phyloP scores from a whole-genome alignment of 2,888 invertebrate genomes.

The Clitarchus hookeri region DNA sequence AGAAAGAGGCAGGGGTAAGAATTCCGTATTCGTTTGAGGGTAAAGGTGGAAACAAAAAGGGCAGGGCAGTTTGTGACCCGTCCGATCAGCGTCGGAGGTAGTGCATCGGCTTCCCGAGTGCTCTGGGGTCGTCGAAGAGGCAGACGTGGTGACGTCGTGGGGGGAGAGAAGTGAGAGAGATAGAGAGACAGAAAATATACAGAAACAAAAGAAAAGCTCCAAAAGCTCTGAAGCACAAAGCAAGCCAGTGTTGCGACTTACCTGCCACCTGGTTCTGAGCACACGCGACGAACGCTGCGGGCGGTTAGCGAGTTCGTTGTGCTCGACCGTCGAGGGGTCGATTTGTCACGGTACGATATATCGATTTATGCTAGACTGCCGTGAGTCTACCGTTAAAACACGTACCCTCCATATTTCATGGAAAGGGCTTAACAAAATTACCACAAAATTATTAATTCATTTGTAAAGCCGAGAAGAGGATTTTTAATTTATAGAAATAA shows the following conservation, averaged over 20 bases:
- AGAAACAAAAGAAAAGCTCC: slow-evolving; percentile 8
- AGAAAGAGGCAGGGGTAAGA: not conserved
- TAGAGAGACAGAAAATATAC: not conserved
- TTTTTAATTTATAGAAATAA: too few relatives aligned
- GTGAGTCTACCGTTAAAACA: not conserved
- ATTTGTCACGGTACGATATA: not conserved
- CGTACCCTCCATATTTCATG: not conserved
- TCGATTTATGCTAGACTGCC: not conserved
- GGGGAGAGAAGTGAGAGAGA: not conserved
- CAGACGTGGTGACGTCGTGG: not conserved
- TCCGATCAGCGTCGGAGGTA: not conserved
- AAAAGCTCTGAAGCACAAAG: slow-evolving; percentile 14
- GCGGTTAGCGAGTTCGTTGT: not conserved
- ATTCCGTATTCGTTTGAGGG: not conserved
- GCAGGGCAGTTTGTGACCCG: not conserved
- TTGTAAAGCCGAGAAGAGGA: too few relatives aligned
- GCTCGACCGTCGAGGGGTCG: not conserved
- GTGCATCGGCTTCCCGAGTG: not conserved
- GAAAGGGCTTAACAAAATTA: not conserved
- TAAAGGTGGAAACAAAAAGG: not conserved
- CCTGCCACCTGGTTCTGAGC: not conserved
- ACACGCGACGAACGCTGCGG: not conserved
- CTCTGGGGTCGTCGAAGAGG: not conserved
- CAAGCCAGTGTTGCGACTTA: slow-evolving; percentile 10
- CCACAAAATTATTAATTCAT: too few relatives aligned